These are phyloP conservation scores for Ardeotis arabs DNA, from an alignment of 2,113 vertebrate genomes.

Conservation along the genomic window DNA sequence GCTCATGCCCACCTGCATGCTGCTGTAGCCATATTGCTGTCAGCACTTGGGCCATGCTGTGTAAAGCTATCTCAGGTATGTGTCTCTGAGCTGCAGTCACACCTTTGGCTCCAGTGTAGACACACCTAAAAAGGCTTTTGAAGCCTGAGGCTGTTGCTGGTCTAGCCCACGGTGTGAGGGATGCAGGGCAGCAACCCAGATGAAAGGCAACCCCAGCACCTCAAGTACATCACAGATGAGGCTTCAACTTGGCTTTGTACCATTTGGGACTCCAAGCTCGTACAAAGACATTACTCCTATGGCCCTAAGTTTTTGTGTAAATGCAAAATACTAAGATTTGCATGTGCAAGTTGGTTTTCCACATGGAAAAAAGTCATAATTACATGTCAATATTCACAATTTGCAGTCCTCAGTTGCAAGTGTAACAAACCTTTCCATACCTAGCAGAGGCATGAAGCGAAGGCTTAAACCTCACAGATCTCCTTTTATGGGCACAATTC, in stretches of 20 bases:
- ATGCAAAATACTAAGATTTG: background rate
- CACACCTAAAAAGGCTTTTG: background rate
- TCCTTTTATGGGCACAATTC: background rate
- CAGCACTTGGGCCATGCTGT: background rate
- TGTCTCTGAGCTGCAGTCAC: background rate
- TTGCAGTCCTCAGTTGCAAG: background rate
- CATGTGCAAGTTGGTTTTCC: background rate
- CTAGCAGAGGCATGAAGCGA: background rate
- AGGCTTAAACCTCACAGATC: background rate
- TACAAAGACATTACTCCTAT: background rate
- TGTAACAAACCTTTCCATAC: background rate
- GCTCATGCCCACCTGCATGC: accelerated
- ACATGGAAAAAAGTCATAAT: background rate
- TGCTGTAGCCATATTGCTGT: background rate
- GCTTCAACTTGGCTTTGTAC: background rate
- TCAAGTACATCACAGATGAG: background rate
- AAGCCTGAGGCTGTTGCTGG: background rate
- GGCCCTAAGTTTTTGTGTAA: background rate
- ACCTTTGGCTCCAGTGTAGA: background rate
- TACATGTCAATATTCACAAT: background rate
- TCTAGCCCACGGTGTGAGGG: background rate
- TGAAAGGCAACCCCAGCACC: background rate
- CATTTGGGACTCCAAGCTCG: background rate
- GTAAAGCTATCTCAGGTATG: background rate
- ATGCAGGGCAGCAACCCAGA: background rate